Evolutionary conservation across 2,113 vertebrate genomes (phyloP), one percentile per base, ranked within the genome.

Genomic region (Panthera tigris): DNA sequence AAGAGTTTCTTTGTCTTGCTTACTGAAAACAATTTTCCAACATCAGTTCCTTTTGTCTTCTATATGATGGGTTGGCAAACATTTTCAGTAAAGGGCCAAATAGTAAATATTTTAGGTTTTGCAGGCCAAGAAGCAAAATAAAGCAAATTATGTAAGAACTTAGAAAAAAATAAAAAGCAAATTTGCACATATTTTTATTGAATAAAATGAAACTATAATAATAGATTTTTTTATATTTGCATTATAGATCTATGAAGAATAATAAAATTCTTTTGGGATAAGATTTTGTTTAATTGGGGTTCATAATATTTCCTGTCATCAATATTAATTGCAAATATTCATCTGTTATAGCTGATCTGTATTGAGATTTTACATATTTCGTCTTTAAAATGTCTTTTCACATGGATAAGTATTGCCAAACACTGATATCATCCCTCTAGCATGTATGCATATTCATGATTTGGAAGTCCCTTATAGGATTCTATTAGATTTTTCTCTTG

Each of bases 71-170:
- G 36, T 65, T 79, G 33, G n/a, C n/a, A 85, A 27, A 69, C 18
- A 66, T 79, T 83, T 91, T 73, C 36, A 85, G 10, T 71, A 39
- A 94, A 86, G 55, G 33, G 4, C 85, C 27, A 92, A 14, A 68
- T 61, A 36, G 71, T 76, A 86, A 81, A 74, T 93, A 74, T 80
- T 91, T 82, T 69, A 69, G 48, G 13, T 94, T 94, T 94, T 90
- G 5, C 5, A 92, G 48, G 27, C n/a, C 31, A 91, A 85, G 25
- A 94, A 33, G 8, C 36, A 93, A 84, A 94, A 57, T 94, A 31
- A 82, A 83, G 18, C 45, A 31, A 93, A 78, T 76, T 76, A 57
- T 81, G 4, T 85, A 57, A 39, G 41, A 45, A 89, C 31, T 85
- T 73, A 48, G 1, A 65, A 57, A 82, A 27, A 76, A 76, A 50